A percentile compares a stretch with the other conserved stretches of the same genome.
Conservation (phyloP, 2,113 vertebrate genomes). For the Seriola rivoliana region DNA sequence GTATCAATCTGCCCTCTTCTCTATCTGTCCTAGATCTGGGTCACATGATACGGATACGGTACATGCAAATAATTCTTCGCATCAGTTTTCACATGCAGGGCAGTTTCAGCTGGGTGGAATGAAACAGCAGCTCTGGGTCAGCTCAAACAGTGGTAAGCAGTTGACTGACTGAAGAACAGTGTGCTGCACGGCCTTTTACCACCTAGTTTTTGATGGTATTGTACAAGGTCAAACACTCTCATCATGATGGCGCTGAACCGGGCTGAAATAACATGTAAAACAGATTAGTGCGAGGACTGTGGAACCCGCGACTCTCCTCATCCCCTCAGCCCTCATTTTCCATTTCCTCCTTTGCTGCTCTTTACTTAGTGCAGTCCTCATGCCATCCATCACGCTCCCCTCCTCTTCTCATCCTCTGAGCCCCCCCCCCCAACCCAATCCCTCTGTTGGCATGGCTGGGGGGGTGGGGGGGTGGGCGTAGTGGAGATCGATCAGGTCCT, state of each 20-base stretch:
- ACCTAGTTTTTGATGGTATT: constrained; percentile 6
- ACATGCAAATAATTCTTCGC: constrained; percentile 19
- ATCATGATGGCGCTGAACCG: constrained; percentile 18
- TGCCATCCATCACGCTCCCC: constrained; percentile 69
- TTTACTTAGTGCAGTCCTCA: constrained; percentile 62
- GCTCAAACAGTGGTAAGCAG: background rate
- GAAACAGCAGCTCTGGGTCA: constrained; percentile 2
- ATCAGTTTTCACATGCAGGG: constrained; percentile 13
- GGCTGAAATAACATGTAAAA: constrained; percentile 50
- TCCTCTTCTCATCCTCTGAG: constrained; percentile 50
- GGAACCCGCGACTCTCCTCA: constrained; percentile 40
- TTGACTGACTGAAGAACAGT: background rate
- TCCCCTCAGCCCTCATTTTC: constrained; percentile 56
- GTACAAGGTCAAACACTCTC: constrained; percentile 12
- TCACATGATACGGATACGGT: constrained; percentile 17
- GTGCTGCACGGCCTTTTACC: background rate
- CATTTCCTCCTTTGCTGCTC: constrained; percentile 67
- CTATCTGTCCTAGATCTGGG: constrained; percentile 18
- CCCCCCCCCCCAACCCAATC: background rate
- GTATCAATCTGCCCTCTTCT: constrained; percentile 31
- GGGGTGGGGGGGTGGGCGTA: constrained; percentile 26
- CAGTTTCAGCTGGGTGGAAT: background rate
- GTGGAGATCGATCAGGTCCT: constrained; percentile 70
- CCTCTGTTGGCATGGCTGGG: constrained; percentile 47
- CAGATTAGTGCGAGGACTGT: constrained; percentile 35